A percentile compares a stretch with the other conserved stretches of the same genome.
phyloP scores from a whole-genome alignment of 2,113 vertebrate genomes.

The Pogona vitticeps region DNA sequence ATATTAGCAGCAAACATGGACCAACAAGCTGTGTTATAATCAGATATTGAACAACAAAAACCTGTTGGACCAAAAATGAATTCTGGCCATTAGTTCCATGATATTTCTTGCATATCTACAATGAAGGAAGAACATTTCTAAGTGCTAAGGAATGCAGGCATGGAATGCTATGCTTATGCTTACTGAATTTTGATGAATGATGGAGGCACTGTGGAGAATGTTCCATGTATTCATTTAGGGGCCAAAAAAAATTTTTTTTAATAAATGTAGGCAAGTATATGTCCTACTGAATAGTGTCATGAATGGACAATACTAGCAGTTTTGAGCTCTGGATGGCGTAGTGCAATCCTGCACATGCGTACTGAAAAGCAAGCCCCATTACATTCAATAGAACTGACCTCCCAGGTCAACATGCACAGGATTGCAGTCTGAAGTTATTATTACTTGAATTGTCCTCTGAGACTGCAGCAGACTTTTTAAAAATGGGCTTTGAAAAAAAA shows the following conservation, averaged over 20 bases:
- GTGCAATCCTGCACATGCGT: not conserved
- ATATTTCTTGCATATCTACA: not conserved
- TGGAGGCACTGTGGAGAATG: not conserved
- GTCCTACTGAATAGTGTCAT: not conserved
- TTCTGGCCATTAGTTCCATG: too few species aligned
- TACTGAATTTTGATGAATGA: not conserved
- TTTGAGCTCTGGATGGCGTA: not conserved
- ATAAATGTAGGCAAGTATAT: not conserved
- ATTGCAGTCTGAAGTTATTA: not conserved
- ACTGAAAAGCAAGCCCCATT: not conserved
- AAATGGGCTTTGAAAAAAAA: not conserved
- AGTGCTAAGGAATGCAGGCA: not conserved
- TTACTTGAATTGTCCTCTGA: not conserved
- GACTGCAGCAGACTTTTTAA: not conserved
- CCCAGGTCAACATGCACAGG: not conserved
- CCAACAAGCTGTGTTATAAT: too few species aligned
- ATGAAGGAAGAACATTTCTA: not conserved
- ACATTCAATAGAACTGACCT: not conserved
- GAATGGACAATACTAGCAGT: not conserved
- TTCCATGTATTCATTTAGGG: not conserved
- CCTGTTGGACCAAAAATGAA: too few species aligned
- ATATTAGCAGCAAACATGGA: too few species aligned
- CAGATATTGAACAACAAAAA: too few species aligned
- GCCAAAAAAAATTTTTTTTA: not conserved
- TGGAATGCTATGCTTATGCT: too few species aligned